A percentile compares a stretch with the other conserved stretches of the same genome.
phyloP scores from a whole-genome alignment of 2,888 invertebrate species.

The Caenorhabditis angaria region DNA sequence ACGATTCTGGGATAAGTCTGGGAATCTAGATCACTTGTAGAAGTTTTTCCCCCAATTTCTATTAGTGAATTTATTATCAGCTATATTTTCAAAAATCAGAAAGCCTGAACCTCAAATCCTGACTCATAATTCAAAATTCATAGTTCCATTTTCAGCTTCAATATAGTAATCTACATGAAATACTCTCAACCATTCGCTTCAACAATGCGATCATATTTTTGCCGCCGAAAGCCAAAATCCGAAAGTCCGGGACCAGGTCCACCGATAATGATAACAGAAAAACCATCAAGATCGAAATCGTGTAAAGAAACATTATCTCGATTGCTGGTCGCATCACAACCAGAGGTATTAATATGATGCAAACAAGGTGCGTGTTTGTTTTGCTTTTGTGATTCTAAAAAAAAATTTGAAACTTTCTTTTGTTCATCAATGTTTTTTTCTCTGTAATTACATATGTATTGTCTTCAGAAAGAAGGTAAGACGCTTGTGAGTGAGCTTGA shows the following conservation, averaged over 20 bases:
- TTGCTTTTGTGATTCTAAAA: slow-evolving; percentile 9
- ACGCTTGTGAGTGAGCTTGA: slow-evolving; percentile 1
- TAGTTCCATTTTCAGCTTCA: slow-evolving; percentile 67
- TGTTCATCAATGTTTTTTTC: background rate
- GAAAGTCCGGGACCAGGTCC: slow-evolving; percentile 41
- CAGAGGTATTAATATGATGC: slow-evolving; percentile 53
- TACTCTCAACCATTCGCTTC: slow-evolving; percentile 66
- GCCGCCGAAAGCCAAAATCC: slow-evolving; percentile 42
- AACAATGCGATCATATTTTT: slow-evolving; percentile 60
- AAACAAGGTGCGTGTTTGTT: slow-evolving; percentile 39
- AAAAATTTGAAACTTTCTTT: background rate
- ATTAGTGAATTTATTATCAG: too few species aligned
- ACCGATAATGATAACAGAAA: slow-evolving; percentile 44
- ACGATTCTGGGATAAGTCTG: too few species aligned
- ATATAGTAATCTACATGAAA: slow-evolving; percentile 71
- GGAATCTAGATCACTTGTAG: too few species aligned
- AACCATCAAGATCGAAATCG: slow-evolving; percentile 40
- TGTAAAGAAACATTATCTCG: slow-evolving; percentile 53
- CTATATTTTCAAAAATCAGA: too few species aligned
- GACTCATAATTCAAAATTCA: too few species aligned
- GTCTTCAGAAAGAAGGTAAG: background rate
- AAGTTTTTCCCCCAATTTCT: too few species aligned
- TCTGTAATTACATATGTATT: too few species aligned
- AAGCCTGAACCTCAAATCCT: too few species aligned
- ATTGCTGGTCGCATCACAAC: slow-evolving; percentile 50